Percentiles rank a stretch among this genome's conserved stretches.
Evolutionary conservation across 2,888 invertebrate species (phyloP).

Genomic region (Deilephila elpenor): DNA sequence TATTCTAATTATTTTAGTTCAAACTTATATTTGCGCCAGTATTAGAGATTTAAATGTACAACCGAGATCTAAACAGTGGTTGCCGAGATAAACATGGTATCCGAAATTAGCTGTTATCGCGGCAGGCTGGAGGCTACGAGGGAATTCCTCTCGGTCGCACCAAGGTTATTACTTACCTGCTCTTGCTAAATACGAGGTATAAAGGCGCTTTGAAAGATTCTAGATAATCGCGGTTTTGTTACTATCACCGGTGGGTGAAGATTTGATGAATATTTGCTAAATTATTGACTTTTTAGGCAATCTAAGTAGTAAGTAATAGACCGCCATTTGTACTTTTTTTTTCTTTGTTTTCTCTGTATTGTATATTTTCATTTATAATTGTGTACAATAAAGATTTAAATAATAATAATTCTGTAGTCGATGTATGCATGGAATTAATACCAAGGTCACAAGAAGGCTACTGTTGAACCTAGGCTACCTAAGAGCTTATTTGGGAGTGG

Average conservation of each 20-base stretch:
- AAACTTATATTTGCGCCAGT: background rate
- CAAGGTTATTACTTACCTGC: conserved; percentile 34
- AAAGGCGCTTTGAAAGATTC: background rate
- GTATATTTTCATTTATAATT: no score
- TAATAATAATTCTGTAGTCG: no score
- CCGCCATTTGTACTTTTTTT: no score
- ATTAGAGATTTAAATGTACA: background rate
- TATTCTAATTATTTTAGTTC: no score
- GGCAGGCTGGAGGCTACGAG: conserved; percentile 17
- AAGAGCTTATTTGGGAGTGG: no score
- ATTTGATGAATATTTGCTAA: background rate
- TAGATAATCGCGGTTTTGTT: background rate
- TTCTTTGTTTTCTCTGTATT: no score
- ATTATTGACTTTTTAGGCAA: background rate
- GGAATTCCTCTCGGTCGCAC: conserved; percentile 34
- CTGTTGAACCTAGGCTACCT: no score
- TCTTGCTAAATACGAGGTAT: background rate
- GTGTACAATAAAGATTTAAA: no score
- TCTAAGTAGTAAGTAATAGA: background rate
- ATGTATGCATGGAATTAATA: no score
- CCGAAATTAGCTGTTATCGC: background rate
- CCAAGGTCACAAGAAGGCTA: no score
- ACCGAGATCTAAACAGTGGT: background rate
- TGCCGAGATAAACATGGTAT: background rate
- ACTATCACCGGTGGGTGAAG: background rate